Conservation (phyloP, 2,113 vertebrate species). For the Urocitellus parryii region DNA sequence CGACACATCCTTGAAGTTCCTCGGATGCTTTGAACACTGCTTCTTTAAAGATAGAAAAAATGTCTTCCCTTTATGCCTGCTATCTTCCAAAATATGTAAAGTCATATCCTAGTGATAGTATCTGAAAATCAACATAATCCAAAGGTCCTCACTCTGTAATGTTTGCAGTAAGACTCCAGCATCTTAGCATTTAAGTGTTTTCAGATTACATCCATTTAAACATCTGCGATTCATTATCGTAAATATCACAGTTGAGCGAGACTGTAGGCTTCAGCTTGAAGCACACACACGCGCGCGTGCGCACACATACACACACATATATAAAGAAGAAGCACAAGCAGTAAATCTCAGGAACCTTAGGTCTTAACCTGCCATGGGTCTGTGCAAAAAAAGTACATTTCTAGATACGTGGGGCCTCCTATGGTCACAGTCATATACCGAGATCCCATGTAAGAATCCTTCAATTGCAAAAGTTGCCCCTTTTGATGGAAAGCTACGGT, state of each 20-base stretch:
- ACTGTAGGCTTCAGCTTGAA: conserved; percentile 59
- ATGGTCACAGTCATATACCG: not conserved
- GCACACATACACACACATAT: not conserved
- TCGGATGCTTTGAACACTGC: not conserved
- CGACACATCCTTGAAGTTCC: not conserved
- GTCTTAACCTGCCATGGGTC: not conserved
- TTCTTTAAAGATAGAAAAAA: not conserved
- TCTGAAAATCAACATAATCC: conserved; percentile 70
- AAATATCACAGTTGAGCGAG: conserved; percentile 81
- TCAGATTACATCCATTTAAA: conserved; percentile 76
- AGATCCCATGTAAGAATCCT: conserved; percentile 48
- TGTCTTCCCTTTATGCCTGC: conserved; percentile 3
- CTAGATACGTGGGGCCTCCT: not conserved
- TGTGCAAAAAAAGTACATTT: conserved; percentile 62
- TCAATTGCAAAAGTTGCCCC: conserved; percentile 55
- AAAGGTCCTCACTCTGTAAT: conserved; percentile 69
- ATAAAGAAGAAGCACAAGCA: not conserved
- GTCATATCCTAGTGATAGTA: conserved; percentile 14
- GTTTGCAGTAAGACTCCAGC: conserved; percentile 66
- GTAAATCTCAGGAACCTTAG: conserved; percentile 55
- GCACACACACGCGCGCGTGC: not conserved
- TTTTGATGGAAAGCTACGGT: conserved; percentile 62
- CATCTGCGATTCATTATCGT: conserved; percentile 80
- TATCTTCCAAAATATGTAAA: conserved; percentile 16
- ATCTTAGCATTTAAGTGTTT: conserved; percentile 79